A percentile compares a stretch with the other conserved stretches of the same genome.
phyloP scores from a whole-genome alignment of 2,888 invertebrate genomes.

The Spodoptera littoralis region DNA sequence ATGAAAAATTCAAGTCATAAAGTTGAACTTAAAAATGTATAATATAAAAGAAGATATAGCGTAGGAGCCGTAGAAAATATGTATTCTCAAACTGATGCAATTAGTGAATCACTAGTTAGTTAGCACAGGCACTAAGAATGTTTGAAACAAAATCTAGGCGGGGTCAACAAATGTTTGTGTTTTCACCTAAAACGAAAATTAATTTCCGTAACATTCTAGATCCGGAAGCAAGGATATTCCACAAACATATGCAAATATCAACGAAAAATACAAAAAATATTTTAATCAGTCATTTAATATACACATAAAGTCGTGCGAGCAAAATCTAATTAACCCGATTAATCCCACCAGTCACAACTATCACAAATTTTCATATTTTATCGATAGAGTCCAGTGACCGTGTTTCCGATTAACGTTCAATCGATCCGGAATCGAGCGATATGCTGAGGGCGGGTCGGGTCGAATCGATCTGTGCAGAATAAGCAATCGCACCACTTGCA shows the following conservation, averaged over 20 bases:
- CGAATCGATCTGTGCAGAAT: conserved; percentile 57
- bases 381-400: conserved; percentile 55
- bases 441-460: conserved; percentile 59
- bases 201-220: not conserved
- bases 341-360: conserved; percentile 41
- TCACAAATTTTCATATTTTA: conserved; percentile 58
- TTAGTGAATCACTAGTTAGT: no score
- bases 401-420: conserved; percentile 50
- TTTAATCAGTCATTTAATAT: conserved; percentile 13
- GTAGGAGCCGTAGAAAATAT: not conserved
- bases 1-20: not conserved
- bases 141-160: no score
- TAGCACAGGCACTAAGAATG: no score
- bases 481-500: conserved; percentile 56
- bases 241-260: conserved; percentile 27
- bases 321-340: conserved; percentile 54
- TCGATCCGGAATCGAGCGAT: conserved; percentile 59
- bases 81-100: no score
- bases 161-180: no score
- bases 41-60: no score
- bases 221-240: conserved; percentile 15
- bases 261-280: conserved; percentile 9
- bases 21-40: not conserved
- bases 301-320: conserved; percentile 17
- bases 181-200: not conserved